Evolutionary conservation across 2,797 vertebrate species (phyloP).

Genomic region (Adrianichthys oophorus): DNA sequence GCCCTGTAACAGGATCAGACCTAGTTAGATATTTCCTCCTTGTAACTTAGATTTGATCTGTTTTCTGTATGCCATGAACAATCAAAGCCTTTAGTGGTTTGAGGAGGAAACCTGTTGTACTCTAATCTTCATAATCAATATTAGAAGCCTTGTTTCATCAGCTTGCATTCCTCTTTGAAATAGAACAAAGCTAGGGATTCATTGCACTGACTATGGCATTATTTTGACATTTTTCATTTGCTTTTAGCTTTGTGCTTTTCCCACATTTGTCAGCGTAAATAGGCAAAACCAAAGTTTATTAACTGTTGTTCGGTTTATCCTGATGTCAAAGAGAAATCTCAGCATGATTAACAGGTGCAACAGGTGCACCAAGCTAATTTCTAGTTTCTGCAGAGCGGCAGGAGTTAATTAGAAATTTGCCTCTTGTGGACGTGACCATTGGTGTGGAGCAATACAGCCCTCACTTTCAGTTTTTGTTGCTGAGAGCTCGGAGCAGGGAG

Average conservation of each 20-base stretch:
- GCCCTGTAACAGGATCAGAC: conserved; percentile 31
- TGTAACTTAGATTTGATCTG: conserved; percentile 17
- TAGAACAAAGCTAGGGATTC: conserved; percentile 15
- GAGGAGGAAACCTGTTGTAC: conserved; percentile 27
- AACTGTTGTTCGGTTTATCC: conserved; percentile 68
- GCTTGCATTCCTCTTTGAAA: conserved; percentile 15
- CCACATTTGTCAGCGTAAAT: conserved; percentile 34
- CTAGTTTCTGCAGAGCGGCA: no score
- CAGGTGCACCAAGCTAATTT: conserved; percentile 5
- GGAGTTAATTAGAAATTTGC: no score
- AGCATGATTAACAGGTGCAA: conserved; percentile 50
- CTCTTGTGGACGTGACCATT: no score
- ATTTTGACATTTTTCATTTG: conserved; percentile 42
- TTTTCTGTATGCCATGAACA: conserved; percentile 17
- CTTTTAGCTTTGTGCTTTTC: conserved; percentile 32
- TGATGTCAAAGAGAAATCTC: conserved; percentile 58
- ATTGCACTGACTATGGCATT: conserved; percentile 24
- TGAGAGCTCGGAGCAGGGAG: no score
- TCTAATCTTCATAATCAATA: conserved; percentile 30
- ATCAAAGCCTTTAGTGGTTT: conserved; percentile 3
- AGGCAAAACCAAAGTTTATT: conserved; percentile 55
- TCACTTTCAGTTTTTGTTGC: no score
- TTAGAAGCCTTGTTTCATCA: conserved; percentile 29
- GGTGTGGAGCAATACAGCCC: no score
- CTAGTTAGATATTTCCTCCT: conserved; percentile 6